Evolutionary conservation across 2,888 invertebrate species (phyloP).

Genomic region (Tortrix viridana): DNA sequence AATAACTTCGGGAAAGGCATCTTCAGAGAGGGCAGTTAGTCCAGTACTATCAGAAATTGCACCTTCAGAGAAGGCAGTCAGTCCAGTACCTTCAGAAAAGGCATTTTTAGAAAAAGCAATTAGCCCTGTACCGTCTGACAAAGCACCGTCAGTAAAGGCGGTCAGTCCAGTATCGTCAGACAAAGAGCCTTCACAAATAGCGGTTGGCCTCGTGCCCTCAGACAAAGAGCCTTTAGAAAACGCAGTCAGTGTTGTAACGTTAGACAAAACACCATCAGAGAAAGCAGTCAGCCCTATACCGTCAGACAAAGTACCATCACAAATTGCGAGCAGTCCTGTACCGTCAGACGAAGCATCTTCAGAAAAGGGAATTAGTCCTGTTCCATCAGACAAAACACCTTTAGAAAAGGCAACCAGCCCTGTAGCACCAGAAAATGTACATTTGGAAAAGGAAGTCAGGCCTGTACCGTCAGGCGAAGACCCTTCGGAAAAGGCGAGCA

Average conservation of each 20-base stretch:
- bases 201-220: slow-evolving; percentile 3
- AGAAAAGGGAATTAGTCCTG: not conserved
- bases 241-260: too few species aligned
- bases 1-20: slow-evolving; percentile 19
- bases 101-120: slow-evolving; percentile 2
- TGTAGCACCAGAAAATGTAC: slow-evolving; percentile 22
- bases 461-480: slow-evolving; percentile 17
- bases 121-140: slow-evolving; percentile 9
- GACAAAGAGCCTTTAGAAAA: slow-evolving; percentile 14
- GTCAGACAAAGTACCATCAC: not conserved
- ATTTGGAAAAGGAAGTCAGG: slow-evolving; percentile 27
- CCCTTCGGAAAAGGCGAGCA: slow-evolving; percentile 19
- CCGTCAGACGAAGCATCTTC: slow-evolving; percentile 23
- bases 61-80: slow-evolving; percentile 17
- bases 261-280: slow-evolving; percentile 29
- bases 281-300: slow-evolving; percentile 34
- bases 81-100: slow-evolving; percentile 4
- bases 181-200: slow-evolving; percentile 27
- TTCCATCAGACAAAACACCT: not conserved
- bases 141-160: slow-evolving; percentile 1
- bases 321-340: slow-evolving; percentile 7
- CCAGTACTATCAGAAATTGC: slow-evolving; percentile 19
- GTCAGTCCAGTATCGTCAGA: slow-evolving; percentile 32
- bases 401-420: slow-evolving; percentile 29
- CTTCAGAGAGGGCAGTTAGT: slow-evolving; percentile 34